phyloP scores from a whole-genome alignment of 1,140 invertebrate species.

The Gonatopus flavifemur region DNA sequence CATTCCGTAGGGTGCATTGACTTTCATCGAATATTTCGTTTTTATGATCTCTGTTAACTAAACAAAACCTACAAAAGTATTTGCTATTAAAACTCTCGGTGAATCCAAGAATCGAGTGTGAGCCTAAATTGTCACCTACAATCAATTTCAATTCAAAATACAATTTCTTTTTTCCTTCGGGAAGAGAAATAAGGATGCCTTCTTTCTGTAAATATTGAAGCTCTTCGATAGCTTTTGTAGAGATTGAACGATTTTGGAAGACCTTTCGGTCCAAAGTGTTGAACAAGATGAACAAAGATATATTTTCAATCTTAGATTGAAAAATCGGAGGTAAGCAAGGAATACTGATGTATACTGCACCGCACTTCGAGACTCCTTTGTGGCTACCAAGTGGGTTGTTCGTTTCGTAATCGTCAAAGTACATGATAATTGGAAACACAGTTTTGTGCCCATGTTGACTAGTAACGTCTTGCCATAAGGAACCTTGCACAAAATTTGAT shows the following conservation, averaged over 20 bases:
- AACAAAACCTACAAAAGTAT: no score
- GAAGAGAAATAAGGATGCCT: not conserved
- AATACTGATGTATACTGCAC: constrained; percentile 2
- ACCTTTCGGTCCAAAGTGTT: no score
- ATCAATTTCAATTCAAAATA: constrained; percentile 3
- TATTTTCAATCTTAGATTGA: constrained; percentile 1
- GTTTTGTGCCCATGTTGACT: no score
- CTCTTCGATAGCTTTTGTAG: not conserved
- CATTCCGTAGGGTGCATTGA: not conserved
- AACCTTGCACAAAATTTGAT: no score
- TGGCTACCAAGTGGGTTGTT: not conserved
- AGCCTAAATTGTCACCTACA: not conserved
- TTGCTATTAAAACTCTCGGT: constrained; percentile 5
- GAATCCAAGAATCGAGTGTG: constrained; percentile 1
- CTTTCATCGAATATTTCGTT: not conserved
- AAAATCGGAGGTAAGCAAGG: constrained; percentile 1
- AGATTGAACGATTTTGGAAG: constrained; percentile 1
- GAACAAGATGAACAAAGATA: constrained; percentile 2
- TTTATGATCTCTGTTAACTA: not conserved
- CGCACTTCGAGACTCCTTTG: constrained; percentile 2
- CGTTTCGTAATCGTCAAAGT: no score
- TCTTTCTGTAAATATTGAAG: not conserved
- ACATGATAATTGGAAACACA: constrained; percentile 1
- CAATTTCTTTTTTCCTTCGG: not conserved
- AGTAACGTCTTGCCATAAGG: no score